phyloP scores from a whole-genome alignment of 2,797 vertebrate species.

The Mormyrops boulengeri region DNA sequence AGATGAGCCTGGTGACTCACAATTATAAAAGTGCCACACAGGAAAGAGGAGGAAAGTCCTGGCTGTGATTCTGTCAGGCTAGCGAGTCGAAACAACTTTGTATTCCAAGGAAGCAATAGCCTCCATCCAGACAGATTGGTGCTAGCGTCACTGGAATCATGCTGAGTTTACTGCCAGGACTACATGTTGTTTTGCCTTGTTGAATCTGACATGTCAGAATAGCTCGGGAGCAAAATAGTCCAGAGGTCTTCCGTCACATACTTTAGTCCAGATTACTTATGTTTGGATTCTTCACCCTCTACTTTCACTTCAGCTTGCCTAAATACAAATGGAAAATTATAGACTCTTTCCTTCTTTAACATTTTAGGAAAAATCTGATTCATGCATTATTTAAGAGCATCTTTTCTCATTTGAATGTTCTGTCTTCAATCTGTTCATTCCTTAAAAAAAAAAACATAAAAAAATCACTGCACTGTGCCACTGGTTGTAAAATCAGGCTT shows the following conservation, averaged over 20 bases:
- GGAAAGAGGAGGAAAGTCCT: conserved; percentile 48
- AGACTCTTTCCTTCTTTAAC: not conserved
- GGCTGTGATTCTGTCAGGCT: conserved; percentile 33
- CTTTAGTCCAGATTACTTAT: conserved; percentile 23
- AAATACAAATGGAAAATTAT: conserved; percentile 21
- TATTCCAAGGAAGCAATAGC: conserved; percentile 44
- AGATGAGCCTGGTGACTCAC: conserved; percentile 36
- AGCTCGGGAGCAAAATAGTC: not conserved
- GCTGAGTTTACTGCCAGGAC: conserved; percentile 47
- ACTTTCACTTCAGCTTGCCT: conserved; percentile 38
- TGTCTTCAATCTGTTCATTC: conserved; percentile 34
- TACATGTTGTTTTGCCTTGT: not conserved
- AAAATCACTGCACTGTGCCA: conserved; percentile 39
- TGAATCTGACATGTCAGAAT: not conserved
- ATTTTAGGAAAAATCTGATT: not conserved
- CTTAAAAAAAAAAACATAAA: conserved; percentile 2
- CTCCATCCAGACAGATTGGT: conserved; percentile 37
- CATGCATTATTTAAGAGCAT: conserved; percentile 20
- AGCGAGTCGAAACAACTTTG: conserved; percentile 46
- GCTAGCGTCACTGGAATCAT: conserved; percentile 48
- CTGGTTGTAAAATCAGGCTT: conserved; percentile 20
- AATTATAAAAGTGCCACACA: conserved; percentile 54
- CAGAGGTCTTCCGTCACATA: not conserved
- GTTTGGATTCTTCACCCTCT: conserved; percentile 38
- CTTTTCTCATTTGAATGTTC: conserved; percentile 27